A percentile compares a stretch with the other conserved stretches of the same genome.
phyloP scores from a whole-genome alignment of 2,113 vertebrate genomes.

The Ranitomeya imitator region DNA sequence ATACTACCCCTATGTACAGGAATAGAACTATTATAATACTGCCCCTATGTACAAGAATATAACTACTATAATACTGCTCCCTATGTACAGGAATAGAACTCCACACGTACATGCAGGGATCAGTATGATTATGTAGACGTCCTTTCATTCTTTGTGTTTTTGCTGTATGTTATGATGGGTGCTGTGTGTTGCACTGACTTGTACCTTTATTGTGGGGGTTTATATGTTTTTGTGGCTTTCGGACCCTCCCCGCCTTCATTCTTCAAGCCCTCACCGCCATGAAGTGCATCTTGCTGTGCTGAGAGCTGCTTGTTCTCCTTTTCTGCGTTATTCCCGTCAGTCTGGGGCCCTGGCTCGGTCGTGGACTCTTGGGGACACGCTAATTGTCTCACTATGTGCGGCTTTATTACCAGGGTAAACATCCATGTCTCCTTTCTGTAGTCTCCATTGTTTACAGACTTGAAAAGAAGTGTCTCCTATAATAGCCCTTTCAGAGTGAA shows the following conservation, averaged over 20 bases:
- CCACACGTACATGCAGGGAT: no score
- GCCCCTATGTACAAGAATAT: no score
- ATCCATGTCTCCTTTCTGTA: slow-evolving; percentile 26
- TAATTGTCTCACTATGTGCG: slow-evolving; percentile 29
- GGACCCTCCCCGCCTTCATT: neutral
- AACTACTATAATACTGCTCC: no score
- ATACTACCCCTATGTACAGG: no score
- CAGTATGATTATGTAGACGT: no score
- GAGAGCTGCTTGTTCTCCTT: neutral
- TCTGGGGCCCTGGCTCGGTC: neutral
- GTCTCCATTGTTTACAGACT: slow-evolving; percentile 42
- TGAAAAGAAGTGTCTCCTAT: slow-evolving; percentile 1
- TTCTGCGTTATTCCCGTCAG: neutral
- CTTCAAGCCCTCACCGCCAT: neutral
- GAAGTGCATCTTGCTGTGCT: neutral
- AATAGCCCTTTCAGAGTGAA: slow-evolving; percentile 3
- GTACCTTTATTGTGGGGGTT: no score
- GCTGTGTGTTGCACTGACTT: no score
- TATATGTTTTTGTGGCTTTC: neutral
- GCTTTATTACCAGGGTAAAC: slow-evolving; percentile 31
- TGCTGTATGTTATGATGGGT: no score
- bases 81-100: no score
- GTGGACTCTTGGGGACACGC: neutral
- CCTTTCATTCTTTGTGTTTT: no score
- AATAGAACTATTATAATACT: no score